These are phyloP conservation scores for Halcyon smyrnensis DNA, from an alignment of 2,797 vertebrate genomes.

Conservation along the genomic window DNA sequence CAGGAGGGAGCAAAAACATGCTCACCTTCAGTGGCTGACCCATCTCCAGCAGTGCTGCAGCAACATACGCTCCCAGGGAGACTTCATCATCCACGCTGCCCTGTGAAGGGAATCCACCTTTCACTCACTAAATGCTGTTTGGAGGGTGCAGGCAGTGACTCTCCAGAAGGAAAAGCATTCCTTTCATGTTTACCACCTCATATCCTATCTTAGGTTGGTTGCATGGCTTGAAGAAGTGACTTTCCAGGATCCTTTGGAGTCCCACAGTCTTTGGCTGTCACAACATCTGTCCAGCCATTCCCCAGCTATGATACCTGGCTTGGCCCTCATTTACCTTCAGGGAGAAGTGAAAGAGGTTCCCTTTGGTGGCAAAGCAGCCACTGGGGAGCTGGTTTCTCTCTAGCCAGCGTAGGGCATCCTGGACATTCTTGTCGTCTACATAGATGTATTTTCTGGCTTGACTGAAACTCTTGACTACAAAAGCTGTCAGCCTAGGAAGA, in stretches of 20 bases:
- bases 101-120: slow-evolving; percentile 13
- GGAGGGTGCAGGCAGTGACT: not conserved
- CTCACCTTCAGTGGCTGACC: slow-evolving; percentile 47
- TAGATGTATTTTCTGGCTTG: slow-evolving; percentile 83
- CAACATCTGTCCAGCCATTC: not conserved
- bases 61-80: slow-evolving; percentile 66
- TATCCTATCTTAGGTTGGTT: not conserved
- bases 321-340: slow-evolving; percentile 79
- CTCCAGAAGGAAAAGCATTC: not conserved
- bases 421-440: slow-evolving; percentile 76
- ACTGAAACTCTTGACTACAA: slow-evolving; percentile 88
- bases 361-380: slow-evolving; percentile 85
- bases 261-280: not conserved
- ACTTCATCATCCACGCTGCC: slow-evolving; percentile 59
- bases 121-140: not conserved
- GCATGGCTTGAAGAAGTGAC: not conserved
- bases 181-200: not conserved
- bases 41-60: slow-evolving; percentile 73
- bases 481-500: slow-evolving; percentile 85
- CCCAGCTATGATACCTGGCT: not conserved
- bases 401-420: slow-evolving; percentile 81
- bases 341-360: slow-evolving; percentile 81
- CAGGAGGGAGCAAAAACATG: accelerated
- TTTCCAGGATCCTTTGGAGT: not conserved
- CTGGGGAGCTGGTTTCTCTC: slow-evolving; percentile 66